Evolutionary conservation across 2,888 invertebrate species (phyloP).

Genomic region (Agrochola lota): DNA sequence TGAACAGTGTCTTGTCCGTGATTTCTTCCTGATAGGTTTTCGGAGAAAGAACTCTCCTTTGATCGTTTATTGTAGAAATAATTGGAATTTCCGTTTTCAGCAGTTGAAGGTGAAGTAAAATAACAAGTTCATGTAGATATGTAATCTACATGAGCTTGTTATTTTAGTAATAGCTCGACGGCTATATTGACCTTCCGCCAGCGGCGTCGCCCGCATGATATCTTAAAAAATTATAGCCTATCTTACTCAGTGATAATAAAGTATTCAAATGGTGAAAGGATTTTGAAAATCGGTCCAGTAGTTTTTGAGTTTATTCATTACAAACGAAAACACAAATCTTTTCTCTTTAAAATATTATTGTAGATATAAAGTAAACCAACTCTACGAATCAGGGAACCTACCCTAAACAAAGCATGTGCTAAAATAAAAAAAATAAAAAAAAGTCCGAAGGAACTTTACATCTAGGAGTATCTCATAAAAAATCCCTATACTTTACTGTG

Average conservation of each 20-base stretch:
- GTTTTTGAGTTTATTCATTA: too few relatives aligned
- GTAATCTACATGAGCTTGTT: background rate
- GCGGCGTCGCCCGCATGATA: too few relatives aligned
- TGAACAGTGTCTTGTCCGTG: too few relatives aligned
- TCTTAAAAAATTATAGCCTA: too few relatives aligned
- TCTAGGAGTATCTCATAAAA: slow-evolving; percentile 45
- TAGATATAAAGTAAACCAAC: background rate
- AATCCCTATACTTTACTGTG: slow-evolving; percentile 36
- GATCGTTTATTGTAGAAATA: background rate
- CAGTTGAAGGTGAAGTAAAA: too few relatives aligned
- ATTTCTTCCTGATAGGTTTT: too few relatives aligned
- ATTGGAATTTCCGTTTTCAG: background rate
- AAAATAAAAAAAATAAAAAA: slow-evolving; percentile 6
- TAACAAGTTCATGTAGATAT: too few relatives aligned
- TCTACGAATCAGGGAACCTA: background rate
- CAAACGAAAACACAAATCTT: background rate
- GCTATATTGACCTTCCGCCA: background rate
- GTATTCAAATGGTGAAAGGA: too few relatives aligned
- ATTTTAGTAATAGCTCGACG: background rate
- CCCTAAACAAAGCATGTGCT: background rate
- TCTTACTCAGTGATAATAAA: too few relatives aligned
- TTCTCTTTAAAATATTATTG: too few relatives aligned
- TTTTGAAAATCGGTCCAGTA: too few relatives aligned
- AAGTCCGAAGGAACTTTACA: background rate
- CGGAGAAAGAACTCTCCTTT: background rate